phyloP scores from a whole-genome alignment of 1,140 invertebrate species.

The Mercenaria mercenaria region DNA sequence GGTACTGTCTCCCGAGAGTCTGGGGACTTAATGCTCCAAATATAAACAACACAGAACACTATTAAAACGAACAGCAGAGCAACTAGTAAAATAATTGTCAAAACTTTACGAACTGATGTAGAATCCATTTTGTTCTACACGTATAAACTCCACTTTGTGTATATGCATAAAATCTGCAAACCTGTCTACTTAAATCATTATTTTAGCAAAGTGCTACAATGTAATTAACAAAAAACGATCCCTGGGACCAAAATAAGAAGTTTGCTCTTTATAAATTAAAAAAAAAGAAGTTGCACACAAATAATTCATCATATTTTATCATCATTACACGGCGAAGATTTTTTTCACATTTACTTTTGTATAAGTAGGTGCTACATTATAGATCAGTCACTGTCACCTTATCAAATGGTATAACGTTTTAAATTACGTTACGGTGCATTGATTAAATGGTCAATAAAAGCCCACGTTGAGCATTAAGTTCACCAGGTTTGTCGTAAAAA shows the following conservation, averaged over 20 bases:
- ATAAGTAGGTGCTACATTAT: neutral
- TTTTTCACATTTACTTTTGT: neutral
- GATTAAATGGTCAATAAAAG: neutral
- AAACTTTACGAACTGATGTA: neutral
- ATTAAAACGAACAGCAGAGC: neutral
- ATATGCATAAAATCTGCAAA: neutral
- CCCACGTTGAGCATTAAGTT: no score
- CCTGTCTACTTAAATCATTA: neutral
- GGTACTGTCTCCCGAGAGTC: neutral
- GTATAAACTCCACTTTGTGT: neutral
- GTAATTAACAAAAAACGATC: neutral
- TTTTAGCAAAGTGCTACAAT: neutral
- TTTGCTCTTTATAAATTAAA: neutral
- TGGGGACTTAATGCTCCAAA: neutral
- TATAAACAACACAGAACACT: slow-evolving; percentile 18
- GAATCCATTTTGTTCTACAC: neutral
- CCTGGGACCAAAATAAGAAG: no score
- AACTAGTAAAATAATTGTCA: slow-evolving; percentile 6
- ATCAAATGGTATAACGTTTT: neutral
- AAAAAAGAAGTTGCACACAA: neutral
- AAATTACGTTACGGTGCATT: neutral
- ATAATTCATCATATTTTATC: neutral
- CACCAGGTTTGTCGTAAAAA: no score
- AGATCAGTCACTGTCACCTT: neutral
- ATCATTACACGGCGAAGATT: neutral